These are phyloP conservation scores for Prunella fulvescens DNA, from an alignment of 2,113 vertebrate species.

Conservation along the genomic window DNA sequence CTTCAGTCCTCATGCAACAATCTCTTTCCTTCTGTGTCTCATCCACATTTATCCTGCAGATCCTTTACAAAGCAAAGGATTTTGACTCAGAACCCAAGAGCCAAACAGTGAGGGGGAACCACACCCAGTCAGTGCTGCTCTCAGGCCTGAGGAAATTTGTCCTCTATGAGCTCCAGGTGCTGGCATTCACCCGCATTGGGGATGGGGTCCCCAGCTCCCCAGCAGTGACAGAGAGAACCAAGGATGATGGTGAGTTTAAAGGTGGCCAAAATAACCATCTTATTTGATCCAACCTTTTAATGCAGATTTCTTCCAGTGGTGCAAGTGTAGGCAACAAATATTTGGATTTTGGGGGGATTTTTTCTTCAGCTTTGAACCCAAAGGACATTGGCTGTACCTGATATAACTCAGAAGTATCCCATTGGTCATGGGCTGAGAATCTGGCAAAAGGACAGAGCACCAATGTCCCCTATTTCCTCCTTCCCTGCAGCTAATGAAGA, in stretches of 20 bases:
- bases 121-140: slow-evolving; percentile 78
- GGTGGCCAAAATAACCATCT: not conserved
- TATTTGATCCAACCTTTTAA: not conserved
- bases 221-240: slow-evolving; percentile 80
- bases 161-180: slow-evolving; percentile 84
- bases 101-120: slow-evolving; percentile 80
- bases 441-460: not conserved
- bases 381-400: not conserved
- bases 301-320: not conserved
- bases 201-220: slow-evolving; percentile 84
- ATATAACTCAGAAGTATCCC: not conserved
- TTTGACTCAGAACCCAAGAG: slow-evolving; percentile 71
- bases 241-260: slow-evolving; percentile 83
- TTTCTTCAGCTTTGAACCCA: not conserved
- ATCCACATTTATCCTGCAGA: slow-evolving; percentile 50
- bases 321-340: not conserved
- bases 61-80: slow-evolving; percentile 80
- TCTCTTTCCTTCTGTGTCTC: not conserved
- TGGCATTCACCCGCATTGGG: slow-evolving; percentile 88
- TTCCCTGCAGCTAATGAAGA: not conserved
- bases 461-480: not conserved
- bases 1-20: not conserved
- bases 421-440: not conserved
- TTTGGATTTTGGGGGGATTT: not conserved
- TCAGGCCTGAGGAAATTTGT: slow-evolving; percentile 80